Conservation (phyloP, 2,113 vertebrate species). For the Pachypanchax playfairii region DNA sequence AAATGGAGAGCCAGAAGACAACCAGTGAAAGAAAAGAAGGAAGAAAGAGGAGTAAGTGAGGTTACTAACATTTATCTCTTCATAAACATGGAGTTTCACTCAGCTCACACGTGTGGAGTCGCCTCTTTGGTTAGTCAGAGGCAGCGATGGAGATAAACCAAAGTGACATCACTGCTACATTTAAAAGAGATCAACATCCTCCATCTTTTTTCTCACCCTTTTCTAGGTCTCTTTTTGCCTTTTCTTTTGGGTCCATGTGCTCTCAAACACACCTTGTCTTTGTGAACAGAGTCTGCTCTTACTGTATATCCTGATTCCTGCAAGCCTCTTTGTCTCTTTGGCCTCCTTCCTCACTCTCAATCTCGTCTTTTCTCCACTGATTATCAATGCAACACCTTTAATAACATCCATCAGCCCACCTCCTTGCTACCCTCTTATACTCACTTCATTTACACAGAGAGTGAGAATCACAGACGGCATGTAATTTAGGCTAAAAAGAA, state of each 20-base stretch:
- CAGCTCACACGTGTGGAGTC: slow-evolving; percentile 57
- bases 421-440: slow-evolving; percentile 41
- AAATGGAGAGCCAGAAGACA: slow-evolving; percentile 43
- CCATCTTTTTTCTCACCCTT: slow-evolving; percentile 7
- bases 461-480: slow-evolving; percentile 54
- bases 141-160: slow-evolving; percentile 67
- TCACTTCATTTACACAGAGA: slow-evolving; percentile 58
- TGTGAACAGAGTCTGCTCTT: slow-evolving; percentile 50
- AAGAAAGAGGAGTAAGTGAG: slow-evolving; percentile 5
- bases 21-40: slow-evolving; percentile 18
- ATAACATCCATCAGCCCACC: slow-evolving; percentile 59
- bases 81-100: slow-evolving; percentile 74
- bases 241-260: slow-evolving; percentile 2
- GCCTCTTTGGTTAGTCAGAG: slow-evolving; percentile 46
- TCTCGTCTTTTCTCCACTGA: slow-evolving; percentile 43
- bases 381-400: slow-evolving; percentile 75
- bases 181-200: slow-evolving; percentile 51
- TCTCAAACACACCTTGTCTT: slow-evolving; percentile 53
- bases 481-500: slow-evolving; percentile 71
- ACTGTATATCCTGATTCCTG: slow-evolving; percentile 1
- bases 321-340: slow-evolving; percentile 17
- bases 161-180: slow-evolving; percentile 68
- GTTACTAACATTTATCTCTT: slow-evolving; percentile 53
- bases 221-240: slow-evolving; percentile 19
- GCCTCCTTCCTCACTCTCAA: slow-evolving; percentile 14